Percentiles rank a stretch among this genome's conserved stretches.
Conservation (phyloP, 2,797 vertebrate species). For the Danio albolineatus region DNA sequence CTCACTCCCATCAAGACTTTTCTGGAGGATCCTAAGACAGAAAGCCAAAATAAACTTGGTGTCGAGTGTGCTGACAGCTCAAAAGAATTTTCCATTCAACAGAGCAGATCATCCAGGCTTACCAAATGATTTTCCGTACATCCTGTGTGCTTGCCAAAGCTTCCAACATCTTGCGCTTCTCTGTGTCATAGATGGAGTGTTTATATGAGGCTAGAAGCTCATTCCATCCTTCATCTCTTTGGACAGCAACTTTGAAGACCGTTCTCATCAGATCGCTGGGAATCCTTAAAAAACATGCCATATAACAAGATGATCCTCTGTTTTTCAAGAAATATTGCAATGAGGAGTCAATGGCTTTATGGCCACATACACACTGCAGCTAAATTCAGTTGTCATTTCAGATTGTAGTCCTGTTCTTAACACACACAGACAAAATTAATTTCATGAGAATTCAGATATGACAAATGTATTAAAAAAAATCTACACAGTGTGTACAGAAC, state of each 20-base stretch:
- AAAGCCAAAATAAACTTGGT: background rate
- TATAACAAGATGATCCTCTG: slow-evolving; percentile 1
- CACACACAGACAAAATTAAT: no score
- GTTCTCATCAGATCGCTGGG: slow-evolving; percentile 86
- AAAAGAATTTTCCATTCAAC: background rate
- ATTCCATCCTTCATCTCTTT: slow-evolving; percentile 80
- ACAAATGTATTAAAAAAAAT: no score
- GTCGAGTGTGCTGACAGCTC: background rate
- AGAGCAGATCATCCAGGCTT: slow-evolving; percentile 52
- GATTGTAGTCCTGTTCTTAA: no score
- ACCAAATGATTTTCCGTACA: slow-evolving; percentile 81
- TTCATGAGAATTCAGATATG: no score
- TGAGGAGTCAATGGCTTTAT: background rate
- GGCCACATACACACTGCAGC: no score
- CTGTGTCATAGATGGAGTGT: slow-evolving; percentile 77
- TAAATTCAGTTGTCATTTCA: no score
- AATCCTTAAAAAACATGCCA: slow-evolving; percentile 77
- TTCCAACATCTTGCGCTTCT: slow-evolving; percentile 88
- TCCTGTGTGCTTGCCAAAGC: slow-evolving; percentile 88
- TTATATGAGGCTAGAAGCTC: slow-evolving; percentile 77
- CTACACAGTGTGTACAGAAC: no score
- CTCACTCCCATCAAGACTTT: slow-evolving; percentile 78
- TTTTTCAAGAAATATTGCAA: background rate
- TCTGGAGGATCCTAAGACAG: slow-evolving; percentile 83
- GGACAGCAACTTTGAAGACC: slow-evolving; percentile 87